Percentiles rank a stretch among this genome's conserved stretches.
These are phyloP conservation scores for Rhinophrynus dorsalis DNA, from an alignment of 2,797 vertebrate species.

Conservation along the genomic window DNA sequence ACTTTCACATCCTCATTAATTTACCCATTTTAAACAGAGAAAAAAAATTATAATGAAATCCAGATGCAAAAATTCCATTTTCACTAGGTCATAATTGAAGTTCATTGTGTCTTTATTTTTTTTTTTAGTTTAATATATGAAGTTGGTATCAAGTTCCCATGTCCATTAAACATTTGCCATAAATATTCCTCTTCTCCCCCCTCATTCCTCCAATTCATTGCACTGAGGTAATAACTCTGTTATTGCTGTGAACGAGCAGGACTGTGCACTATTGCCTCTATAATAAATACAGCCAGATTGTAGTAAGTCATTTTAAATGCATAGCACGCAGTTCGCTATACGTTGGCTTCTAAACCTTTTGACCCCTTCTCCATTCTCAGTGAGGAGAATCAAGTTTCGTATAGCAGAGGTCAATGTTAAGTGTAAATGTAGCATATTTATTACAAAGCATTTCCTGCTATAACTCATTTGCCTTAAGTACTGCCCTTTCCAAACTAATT, in stretches of 20 bases:
- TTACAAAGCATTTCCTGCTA: conserved; percentile 44
- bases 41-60: conserved; percentile 42
- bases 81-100: conserved; percentile 49
- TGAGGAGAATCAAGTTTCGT: conserved; percentile 23
- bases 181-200: conserved; percentile 24
- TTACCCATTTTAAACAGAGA: conserved; percentile 34
- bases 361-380: conserved; percentile 25
- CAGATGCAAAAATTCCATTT: conserved; percentile 48
- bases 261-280: conserved; percentile 5
- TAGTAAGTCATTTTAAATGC: conserved; percentile 45
- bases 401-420: conserved; percentile 41
- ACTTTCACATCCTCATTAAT: conserved; percentile 49
- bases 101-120: conserved; percentile 38
- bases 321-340: conserved; percentile 30
- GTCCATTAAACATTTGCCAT: conserved; percentile 48
- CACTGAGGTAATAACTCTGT: conserved; percentile 31
- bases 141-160: conserved; percentile 44
- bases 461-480: conserved; percentile 42
- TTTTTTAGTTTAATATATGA: conserved; percentile 36
- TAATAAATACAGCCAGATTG: conserved; percentile 29
- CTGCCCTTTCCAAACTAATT: conserved; percentile 34
- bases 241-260: conserved; percentile 21
- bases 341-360: conserved; percentile 23
- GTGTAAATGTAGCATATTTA: conserved; percentile 47
- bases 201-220: conserved; percentile 44